phyloP scores from a whole-genome alignment of 1,140 invertebrate species.

The Hylaeus anthracinus region DNA sequence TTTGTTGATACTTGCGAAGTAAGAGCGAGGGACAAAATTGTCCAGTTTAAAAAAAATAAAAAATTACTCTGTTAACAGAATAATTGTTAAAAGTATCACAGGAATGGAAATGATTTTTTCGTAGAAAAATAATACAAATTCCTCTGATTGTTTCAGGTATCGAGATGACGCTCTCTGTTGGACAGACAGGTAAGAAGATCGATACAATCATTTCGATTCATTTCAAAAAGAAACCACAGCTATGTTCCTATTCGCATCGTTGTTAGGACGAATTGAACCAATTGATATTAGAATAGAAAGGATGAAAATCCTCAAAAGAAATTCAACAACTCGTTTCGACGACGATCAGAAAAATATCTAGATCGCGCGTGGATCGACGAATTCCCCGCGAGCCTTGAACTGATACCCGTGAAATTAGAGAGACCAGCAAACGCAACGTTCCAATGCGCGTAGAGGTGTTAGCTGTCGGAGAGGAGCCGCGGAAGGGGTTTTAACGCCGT shows the following conservation, averaged over 20 bases:
- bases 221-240: neutral
- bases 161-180: conserved; percentile 89
- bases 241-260: too few relatives aligned
- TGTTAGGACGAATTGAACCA: too few relatives aligned
- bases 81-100: too few relatives aligned
- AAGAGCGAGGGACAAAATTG: too few relatives aligned
- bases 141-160: conserved; percentile 84
- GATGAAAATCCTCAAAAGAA: too few relatives aligned
- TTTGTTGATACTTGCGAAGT: neutral
- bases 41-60: too few relatives aligned
- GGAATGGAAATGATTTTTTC: neutral
- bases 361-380: neutral
- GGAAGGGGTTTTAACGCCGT: conserved; percentile 18
- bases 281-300: too few relatives aligned
- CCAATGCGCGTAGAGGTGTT: neutral
- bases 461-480: neutral
- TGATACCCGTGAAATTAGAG: conserved; percentile 41
- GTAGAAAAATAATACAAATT: conserved; percentile 28
- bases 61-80: too few relatives aligned
- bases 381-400: neutral
- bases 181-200: conserved; percentile 86
- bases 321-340: neutral
- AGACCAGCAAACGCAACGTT: neutral
- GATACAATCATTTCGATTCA: neutral
- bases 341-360: neutral